A percentile compares a stretch with the other conserved stretches of the same genome.
phyloP scores from a whole-genome alignment of 2,113 vertebrate species.

The Mormyrus iriodes region DNA sequence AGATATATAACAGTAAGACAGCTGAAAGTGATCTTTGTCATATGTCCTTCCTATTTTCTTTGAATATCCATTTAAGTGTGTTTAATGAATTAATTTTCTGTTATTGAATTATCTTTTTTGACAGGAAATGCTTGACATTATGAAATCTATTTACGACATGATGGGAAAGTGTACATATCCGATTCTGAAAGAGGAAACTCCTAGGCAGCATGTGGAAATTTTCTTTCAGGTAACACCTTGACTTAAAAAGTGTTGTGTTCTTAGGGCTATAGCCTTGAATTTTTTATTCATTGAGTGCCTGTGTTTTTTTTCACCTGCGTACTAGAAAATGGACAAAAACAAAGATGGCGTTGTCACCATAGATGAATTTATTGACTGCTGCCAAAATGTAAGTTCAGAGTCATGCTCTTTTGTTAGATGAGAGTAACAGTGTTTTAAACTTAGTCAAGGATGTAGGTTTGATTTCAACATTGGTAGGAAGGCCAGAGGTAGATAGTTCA shows the following conservation, averaged over 20 bases:
- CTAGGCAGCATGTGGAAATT: conserved; percentile 87
- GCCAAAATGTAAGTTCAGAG: conserved; percentile 83
- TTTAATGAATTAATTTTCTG: neutral
- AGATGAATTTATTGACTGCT: conserved; percentile 97
- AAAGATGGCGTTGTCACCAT: conserved; percentile 98
- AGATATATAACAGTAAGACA: neutral
- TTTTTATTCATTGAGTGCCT: neutral
- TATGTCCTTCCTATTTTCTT: neutral
- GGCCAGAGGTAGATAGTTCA: neutral
- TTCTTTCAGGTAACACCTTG: conserved; percentile 83
- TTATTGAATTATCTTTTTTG: conserved; percentile 20
- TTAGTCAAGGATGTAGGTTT: neutral
- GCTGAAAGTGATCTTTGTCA: neutral
- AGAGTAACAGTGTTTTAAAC: neutral
- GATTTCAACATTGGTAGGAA: neutral
- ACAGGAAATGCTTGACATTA: conserved; percentile 98
- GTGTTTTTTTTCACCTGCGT: neutral
- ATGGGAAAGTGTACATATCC: conserved; percentile 98
- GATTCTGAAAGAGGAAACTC: conserved; percentile 86
- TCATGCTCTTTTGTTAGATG: neutral
- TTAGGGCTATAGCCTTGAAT: neutral
- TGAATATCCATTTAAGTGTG: neutral
- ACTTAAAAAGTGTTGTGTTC: neutral
- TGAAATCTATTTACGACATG: conserved; percentile 99
- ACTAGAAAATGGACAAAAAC: conserved; percentile 99